Evolutionary conservation across 92 coral and sea anemone species (phyloP).

Genomic region (Phenganax marumi): DNA sequence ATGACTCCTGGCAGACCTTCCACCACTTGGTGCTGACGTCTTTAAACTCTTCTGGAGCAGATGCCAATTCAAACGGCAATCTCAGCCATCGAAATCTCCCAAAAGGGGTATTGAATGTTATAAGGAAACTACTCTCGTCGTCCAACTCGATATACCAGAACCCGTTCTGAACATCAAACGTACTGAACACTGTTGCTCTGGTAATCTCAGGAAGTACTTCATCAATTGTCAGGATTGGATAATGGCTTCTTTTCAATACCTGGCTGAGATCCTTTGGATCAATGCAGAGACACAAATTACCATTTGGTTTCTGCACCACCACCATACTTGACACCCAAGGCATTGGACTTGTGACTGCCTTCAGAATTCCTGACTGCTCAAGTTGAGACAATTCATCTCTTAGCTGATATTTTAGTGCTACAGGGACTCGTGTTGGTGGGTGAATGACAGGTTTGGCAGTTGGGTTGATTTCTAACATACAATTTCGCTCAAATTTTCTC

Average conservation of each 20-base stretch:
- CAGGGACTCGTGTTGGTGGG: slow-evolving; percentile 50
- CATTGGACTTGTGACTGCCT: slow-evolving; percentile 33
- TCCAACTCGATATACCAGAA: slow-evolving; percentile 52
- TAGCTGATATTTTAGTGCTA: slow-evolving; percentile 34
- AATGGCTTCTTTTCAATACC: slow-evolving; percentile 16
- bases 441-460: slow-evolving; percentile 37
- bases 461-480: slow-evolving; percentile 28
- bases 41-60: slow-evolving; percentile 49
- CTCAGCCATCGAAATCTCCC: slow-evolving; percentile 54
- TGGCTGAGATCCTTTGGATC: slow-evolving; percentile 39
- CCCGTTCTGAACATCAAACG: slow-evolving; percentile 47
- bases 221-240: slow-evolving; percentile 44
- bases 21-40: slow-evolving; percentile 46
- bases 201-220: slow-evolving; percentile 39
- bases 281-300: slow-evolving; percentile 43
- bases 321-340: slow-evolving; percentile 47
- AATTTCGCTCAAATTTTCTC: slow-evolving; percentile 10
- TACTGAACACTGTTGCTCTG: slow-evolving; percentile 41
- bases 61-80: slow-evolving; percentile 48
- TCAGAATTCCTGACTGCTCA: slow-evolving; percentile 22
- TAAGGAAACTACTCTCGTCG: slow-evolving; percentile 33
- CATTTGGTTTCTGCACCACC: slow-evolving; percentile 21
- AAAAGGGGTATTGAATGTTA: slow-evolving; percentile 54
- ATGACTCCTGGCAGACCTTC: slow-evolving; percentile 47
- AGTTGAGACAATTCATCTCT: slow-evolving; percentile 38